These are phyloP conservation scores for Copsychus sechellarum DNA, from an alignment of 2,113 vertebrate species.

Conservation along the genomic window DNA sequence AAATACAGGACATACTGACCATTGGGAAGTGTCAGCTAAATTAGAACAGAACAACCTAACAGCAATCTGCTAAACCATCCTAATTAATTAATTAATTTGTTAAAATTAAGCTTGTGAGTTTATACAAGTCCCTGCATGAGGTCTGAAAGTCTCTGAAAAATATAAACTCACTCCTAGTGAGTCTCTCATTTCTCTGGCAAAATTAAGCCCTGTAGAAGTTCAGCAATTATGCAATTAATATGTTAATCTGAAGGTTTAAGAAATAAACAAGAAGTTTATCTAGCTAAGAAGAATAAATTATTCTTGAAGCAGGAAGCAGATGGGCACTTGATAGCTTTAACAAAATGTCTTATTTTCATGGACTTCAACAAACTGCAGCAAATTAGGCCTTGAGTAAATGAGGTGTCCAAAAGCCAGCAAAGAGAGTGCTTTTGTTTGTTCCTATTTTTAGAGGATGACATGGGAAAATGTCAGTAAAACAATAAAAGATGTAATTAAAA, in stretches of 20 bases:
- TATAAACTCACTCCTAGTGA: neutral
- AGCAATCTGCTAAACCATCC: neutral
- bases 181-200: neutral
- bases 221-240: neutral
- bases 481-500: neutral
- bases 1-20: neutral
- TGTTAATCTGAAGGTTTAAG: neutral
- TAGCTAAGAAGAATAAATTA: neutral
- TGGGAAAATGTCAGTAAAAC: neutral
- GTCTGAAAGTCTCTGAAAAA: neutral
- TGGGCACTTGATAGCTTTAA: slow-evolving; percentile 10
- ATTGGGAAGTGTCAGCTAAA: neutral
- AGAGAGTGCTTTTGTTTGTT: neutral
- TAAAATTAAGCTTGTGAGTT: neutral
- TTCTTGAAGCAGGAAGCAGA: slow-evolving; percentile 12
- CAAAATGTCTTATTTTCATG: neutral
- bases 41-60: neutral
- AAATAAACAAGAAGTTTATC: neutral
- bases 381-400: neutral
- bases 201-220: neutral
- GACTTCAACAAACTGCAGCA: neutral
- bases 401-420: neutral
- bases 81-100: neutral
- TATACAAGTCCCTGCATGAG: neutral
- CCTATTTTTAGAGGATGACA: neutral